Evolutionary conservation across 92 coral and sea anemone genomes (phyloP).

Genomic region (Zoanthus sansibaricus): DNA sequence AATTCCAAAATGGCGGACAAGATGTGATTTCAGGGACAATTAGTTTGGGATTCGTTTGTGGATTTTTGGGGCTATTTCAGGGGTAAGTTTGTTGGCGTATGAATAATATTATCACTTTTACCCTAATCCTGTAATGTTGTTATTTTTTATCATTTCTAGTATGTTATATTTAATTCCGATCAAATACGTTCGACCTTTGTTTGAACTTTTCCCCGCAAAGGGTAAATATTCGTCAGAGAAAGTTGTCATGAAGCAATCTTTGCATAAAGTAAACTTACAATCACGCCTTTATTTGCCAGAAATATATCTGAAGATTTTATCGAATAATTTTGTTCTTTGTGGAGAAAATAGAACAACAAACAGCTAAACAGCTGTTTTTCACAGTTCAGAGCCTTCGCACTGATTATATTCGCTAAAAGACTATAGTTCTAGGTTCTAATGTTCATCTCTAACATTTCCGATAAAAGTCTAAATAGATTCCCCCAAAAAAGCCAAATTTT

Average conservation of each 20-base stretch:
- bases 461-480: no score
- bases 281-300: background rate
- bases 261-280: background rate
- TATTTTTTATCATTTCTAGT: background rate
- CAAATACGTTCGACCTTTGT: background rate
- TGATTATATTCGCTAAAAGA: background rate
- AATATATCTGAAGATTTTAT: background rate
- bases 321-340: background rate
- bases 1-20: conserved; percentile 52
- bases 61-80: conserved; percentile 34
- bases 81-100: conserved; percentile 21
- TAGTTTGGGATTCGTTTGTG: conserved; percentile 20
- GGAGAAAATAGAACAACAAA: background rate
- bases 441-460: no score
- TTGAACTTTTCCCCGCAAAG: background rate
- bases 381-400: background rate
- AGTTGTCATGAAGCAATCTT: background rate
- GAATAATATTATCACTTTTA: background rate
- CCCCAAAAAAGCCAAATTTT: no score
- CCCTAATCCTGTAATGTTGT: background rate
- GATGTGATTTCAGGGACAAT: conserved; percentile 17
- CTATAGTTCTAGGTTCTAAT: background rate
- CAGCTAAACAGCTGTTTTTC: conserved; percentile 4
- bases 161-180: background rate
- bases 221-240: conserved; percentile 21